Evolutionary conservation across 2,797 vertebrate genomes (phyloP).

Genomic region (Fistularia commersonii): DNA sequence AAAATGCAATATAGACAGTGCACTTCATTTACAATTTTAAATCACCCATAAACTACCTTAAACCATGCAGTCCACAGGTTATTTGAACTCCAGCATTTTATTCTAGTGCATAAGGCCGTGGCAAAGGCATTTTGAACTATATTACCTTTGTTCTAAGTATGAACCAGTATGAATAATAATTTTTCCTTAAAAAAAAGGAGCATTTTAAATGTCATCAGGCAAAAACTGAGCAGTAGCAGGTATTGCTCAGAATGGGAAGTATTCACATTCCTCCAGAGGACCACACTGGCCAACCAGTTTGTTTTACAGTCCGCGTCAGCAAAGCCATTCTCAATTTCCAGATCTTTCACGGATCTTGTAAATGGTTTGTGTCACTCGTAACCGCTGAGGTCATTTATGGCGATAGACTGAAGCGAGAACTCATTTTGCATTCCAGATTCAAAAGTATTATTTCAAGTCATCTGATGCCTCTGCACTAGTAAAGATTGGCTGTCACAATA

Average conservation of each 20-base stretch:
- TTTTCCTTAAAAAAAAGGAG: constrained; percentile 31
- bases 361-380: neutral
- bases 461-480: too few species aligned
- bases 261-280: constrained; percentile 52
- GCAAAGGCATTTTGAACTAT: constrained; percentile 39
- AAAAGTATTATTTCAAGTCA: too few species aligned
- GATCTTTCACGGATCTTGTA: neutral
- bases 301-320: constrained; percentile 22
- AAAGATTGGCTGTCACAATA: too few species aligned
- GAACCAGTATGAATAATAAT: constrained; percentile 19
- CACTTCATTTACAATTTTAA: constrained; percentile 58
- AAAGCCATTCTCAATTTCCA: constrained; percentile 7
- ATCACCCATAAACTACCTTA: constrained; percentile 35
- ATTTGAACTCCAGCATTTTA: constrained; percentile 41
- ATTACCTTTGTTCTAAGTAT: constrained; percentile 30
- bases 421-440: too few species aligned
- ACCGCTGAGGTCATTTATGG: neutral
- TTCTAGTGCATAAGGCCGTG: constrained; percentile 60
- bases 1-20: constrained; percentile 60
- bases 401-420: too few species aligned
- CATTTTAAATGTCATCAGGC: constrained; percentile 45
- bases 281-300: constrained; percentile 10
- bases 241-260: constrained; percentile 58
- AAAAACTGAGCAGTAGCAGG: constrained; percentile 53
- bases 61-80: constrained; percentile 48